Evolutionary conservation across 2,888 invertebrate genomes (phyloP), one percentile per base, ranked within the genome.

Genomic region (Ennomos erosarius): DNA sequence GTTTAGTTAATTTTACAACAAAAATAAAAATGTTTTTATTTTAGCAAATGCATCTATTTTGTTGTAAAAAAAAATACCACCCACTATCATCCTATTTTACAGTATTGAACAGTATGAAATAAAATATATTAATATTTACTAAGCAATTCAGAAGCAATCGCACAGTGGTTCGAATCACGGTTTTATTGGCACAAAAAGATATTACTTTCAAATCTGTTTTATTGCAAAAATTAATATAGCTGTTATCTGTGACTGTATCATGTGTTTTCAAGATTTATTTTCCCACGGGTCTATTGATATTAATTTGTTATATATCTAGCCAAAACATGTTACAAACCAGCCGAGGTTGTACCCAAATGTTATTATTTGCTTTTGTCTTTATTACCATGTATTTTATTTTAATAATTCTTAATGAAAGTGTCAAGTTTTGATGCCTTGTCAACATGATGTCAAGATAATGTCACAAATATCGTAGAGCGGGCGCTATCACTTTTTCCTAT

Each of bases 211-310:
- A 59, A 50, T 51, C 26, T 59, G 50, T 50, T 55, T 56, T 63
- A 68, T 67, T 68, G 72, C 72, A 65, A 69, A 72, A 70, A 72
- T 54, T 67, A 67, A 69, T 72, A 60, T 64, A 63, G 47, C 51
- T 62, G 59, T 60, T 70, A 72, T 72, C 72, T 65, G 34, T 59
- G 50, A 59, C 11, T 53, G 11, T 58, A 38, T 34, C 71, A 72
- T 59, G 54, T 72, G 71, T 49, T 60, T 33, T 46, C 39, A 11
- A 53, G 50, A 33, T n/a, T 45, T 42, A 46, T 35, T 55, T 64
- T 71, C 70, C 47, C 70, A 71, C 70, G 68, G 42, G 33, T n/a
- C 35, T 59, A 44, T 56, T 55, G 57, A 59, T 51, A 54, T 47
- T 43, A 42, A 55, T 48, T 59, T 44, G 55, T 54, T 52, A 52